phyloP scores from a whole-genome alignment of 2,888 invertebrate genomes.

The Pyrrhosoma nymphula region DNA sequence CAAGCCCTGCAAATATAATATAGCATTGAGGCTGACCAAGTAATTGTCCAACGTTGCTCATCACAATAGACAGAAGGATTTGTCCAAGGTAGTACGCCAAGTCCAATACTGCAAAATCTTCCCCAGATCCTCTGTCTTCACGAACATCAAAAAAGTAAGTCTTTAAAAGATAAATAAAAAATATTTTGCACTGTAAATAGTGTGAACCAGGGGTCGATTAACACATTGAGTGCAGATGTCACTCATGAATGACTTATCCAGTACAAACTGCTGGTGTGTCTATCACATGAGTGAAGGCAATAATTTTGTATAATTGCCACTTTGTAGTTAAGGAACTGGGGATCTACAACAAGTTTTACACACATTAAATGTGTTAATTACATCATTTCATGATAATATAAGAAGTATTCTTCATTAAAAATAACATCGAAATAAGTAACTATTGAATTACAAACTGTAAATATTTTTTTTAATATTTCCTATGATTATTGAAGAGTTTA shows the following conservation, averaged over 20 bases:
- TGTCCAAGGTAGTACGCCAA: constrained; percentile 78
- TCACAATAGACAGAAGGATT: constrained; percentile 77
- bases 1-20: constrained; percentile 77
- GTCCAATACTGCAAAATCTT: constrained; percentile 76
- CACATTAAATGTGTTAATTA: no score
- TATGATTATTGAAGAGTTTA: no score
- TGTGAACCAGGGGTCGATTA: not conserved
- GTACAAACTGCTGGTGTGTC: not conserved
- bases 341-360: no score
- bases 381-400: no score
- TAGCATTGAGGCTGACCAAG: constrained; percentile 77
- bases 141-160: constrained; percentile 75
- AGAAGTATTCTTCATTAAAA: no score
- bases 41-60: constrained; percentile 78
- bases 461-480: no score
- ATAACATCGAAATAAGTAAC: no score
- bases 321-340: no score
- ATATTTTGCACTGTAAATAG: not conserved
- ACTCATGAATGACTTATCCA: not conserved
- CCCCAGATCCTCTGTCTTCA: constrained; percentile 73
- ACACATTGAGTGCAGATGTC: constrained; percentile 32
- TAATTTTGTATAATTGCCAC: no score
- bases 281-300: no score
- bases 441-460: no score
- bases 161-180: constrained; percentile 73